Conservation (phyloP, 37 sponge, comb jelly and placozoan genomes). For the Haliclona indistincta region DNA sequence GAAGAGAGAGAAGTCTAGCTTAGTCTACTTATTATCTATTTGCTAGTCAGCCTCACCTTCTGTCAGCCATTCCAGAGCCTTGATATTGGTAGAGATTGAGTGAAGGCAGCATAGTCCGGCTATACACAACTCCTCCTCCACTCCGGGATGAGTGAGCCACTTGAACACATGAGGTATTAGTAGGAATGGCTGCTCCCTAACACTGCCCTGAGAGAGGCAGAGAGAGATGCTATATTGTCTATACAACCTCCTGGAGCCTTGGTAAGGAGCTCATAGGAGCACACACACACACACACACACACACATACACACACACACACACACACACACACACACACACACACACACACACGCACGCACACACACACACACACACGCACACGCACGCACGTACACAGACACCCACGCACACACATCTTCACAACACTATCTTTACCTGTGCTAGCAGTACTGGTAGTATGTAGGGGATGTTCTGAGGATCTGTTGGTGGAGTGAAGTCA, state of each 20-base stretch:
- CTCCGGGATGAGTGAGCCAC: constrained; percentile 54
- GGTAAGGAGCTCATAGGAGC: neutral
- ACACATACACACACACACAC: constrained; percentile 34
- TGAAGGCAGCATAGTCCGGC: constrained; percentile 48
- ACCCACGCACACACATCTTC: neutral
- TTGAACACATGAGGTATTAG: constrained; percentile 17
- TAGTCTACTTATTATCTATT: neutral
- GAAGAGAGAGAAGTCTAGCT: too few species aligned
- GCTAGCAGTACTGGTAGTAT: constrained; percentile 64
- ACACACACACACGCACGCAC: constrained; percentile 30
- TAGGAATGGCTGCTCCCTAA: too few species aligned
- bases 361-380: constrained; percentile 20
- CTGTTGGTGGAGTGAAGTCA: constrained; percentile 67
- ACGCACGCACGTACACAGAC: neutral
- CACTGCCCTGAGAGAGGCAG: too few species aligned
- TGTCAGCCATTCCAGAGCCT: constrained; percentile 12
- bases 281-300: constrained; percentile 29
- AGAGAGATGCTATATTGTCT: too few species aligned
- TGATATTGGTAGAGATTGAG: constrained; percentile 36
- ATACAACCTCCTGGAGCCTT: too few species aligned
- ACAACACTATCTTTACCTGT: constrained; percentile 35
- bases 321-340: constrained; percentile 37
- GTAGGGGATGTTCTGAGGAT: constrained; percentile 48
- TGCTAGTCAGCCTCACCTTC: neutral
- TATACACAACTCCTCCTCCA: constrained; percentile 51